Conservation (phyloP, 2,888 invertebrate species). For the Agrochola litura region DNA sequence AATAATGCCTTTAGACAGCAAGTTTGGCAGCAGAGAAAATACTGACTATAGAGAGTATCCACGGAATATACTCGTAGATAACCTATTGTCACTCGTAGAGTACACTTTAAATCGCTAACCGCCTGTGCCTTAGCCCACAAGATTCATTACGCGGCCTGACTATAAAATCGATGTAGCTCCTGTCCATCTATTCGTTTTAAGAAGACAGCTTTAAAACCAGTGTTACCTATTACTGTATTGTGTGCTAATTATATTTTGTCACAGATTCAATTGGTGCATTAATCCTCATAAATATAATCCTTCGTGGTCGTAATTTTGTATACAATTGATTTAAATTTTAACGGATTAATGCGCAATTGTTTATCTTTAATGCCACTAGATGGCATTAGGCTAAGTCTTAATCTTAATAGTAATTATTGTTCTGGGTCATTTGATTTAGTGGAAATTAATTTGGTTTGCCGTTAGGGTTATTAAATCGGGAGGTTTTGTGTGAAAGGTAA, state of each 20-base stretch:
- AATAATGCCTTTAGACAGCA: no score
- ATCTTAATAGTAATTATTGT: background rate
- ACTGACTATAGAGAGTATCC: no score
- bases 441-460: slow-evolving; percentile 18
- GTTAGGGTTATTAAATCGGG: slow-evolving; percentile 14
- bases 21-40: no score
- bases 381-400: slow-evolving; percentile 25
- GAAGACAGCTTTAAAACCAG: slow-evolving; percentile 56
- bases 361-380: slow-evolving; percentile 43
- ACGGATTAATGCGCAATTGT: slow-evolving; percentile 36
- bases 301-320: slow-evolving; percentile 34
- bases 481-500: slow-evolving; percentile 7
- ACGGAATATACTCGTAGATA: no score
- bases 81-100: no score
- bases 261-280: slow-evolving; percentile 57
- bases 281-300: slow-evolving; percentile 47
- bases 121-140: slow-evolving; percentile 45
- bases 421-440: background rate
- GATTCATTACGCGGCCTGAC: slow-evolving; percentile 64
- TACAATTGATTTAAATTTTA: slow-evolving; percentile 44
- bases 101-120: slow-evolving; percentile 23
- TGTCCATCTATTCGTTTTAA: slow-evolving; percentile 54
- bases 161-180: slow-evolving; percentile 72
- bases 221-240: slow-evolving; percentile 61
- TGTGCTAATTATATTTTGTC: slow-evolving; percentile 70